These are phyloP conservation scores for Eurytoma adleriae DNA, from an alignment of 2,888 invertebrate species.

Conservation along the genomic window DNA sequence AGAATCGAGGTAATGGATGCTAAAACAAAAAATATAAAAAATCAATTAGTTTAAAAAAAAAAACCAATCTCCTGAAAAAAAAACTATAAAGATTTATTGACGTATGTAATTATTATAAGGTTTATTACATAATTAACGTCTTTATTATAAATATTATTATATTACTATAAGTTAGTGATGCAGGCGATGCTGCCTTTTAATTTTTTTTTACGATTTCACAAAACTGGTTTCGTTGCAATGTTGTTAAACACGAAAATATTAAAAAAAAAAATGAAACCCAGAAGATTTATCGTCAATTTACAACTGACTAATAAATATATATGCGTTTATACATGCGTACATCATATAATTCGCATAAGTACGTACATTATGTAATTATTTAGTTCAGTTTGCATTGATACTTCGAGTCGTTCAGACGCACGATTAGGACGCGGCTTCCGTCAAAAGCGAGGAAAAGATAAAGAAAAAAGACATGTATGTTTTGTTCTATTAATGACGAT, in stretches of 20 bases:
- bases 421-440: constrained; percentile 33
- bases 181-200: constrained; percentile 74
- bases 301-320: constrained; percentile 59
- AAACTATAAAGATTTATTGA: constrained; percentile 66
- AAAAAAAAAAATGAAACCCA: constrained; percentile 36
- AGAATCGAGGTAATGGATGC: constrained; percentile 72
- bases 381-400: constrained; percentile 63
- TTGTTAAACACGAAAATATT: constrained; percentile 56
- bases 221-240: constrained; percentile 61
- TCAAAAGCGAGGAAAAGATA: constrained; percentile 22
- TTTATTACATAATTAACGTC: constrained; percentile 54
- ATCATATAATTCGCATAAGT: constrained; percentile 46
- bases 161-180: constrained; percentile 70
- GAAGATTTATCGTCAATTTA: constrained; percentile 61
- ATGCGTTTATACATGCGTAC: constrained; percentile 46
- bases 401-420: constrained; percentile 60
- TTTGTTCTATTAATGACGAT: constrained; percentile 19
- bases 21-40: constrained; percentile 62
- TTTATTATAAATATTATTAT: constrained; percentile 57
- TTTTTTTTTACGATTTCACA: constrained; percentile 63
- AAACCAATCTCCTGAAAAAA: constrained; percentile 73
- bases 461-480: constrained; percentile 10
- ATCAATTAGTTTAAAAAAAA: constrained; percentile 58
- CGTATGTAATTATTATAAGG: constrained; percentile 64
- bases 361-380: constrained; percentile 55